A percentile compares a stretch with the other conserved stretches of the same genome.
Evolutionary conservation across 2,797 vertebrate genomes (phyloP).

Genomic region (Diplodus sargus): DNA sequence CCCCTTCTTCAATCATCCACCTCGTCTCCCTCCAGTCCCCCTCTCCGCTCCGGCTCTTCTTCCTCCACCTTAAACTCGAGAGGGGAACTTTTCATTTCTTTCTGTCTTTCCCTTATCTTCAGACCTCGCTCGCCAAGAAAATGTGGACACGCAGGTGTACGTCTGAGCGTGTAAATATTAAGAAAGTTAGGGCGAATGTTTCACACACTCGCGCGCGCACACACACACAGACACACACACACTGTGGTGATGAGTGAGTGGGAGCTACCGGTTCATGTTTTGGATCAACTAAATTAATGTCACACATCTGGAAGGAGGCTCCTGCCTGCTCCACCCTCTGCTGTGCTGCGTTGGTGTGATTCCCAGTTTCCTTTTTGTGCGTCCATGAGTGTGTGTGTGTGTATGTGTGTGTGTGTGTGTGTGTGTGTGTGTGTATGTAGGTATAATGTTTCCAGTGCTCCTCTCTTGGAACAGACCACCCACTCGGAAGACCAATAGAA

Average conservation of each 20-base stretch:
- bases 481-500: conserved; percentile 83
- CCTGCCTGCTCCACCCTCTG: conserved; percentile 81
- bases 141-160: conserved; percentile 33
- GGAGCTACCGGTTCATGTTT: conserved; percentile 86
- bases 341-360: conserved; percentile 84
- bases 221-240: conserved; percentile 39
- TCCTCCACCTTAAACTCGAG: conserved; percentile 30
- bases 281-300: conserved; percentile 83
- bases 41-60: conserved; percentile 14
- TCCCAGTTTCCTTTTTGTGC: conserved; percentile 77
- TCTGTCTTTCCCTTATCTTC: not conserved
- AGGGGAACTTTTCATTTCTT: not conserved
- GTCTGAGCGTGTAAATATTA: conserved; percentile 35
- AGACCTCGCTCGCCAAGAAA: conserved; percentile 8
- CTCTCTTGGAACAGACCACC: conserved; percentile 83
- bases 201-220: not conserved
- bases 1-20: conserved; percentile 45
- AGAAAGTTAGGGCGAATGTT: conserved; percentile 18
- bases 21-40: conserved; percentile 30
- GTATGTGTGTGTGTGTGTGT: conserved; percentile 39
- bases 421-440: conserved; percentile 54
- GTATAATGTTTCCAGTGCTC: conserved; percentile 83
- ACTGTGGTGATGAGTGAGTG: conserved; percentile 76
- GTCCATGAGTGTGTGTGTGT: conserved; percentile 27
- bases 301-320: conserved; percentile 85